Percentiles rank a stretch among this genome's conserved stretches.
Evolutionary conservation across 2,888 invertebrate genomes (phyloP).

Genomic region (Drosophila ustulata): DNA sequence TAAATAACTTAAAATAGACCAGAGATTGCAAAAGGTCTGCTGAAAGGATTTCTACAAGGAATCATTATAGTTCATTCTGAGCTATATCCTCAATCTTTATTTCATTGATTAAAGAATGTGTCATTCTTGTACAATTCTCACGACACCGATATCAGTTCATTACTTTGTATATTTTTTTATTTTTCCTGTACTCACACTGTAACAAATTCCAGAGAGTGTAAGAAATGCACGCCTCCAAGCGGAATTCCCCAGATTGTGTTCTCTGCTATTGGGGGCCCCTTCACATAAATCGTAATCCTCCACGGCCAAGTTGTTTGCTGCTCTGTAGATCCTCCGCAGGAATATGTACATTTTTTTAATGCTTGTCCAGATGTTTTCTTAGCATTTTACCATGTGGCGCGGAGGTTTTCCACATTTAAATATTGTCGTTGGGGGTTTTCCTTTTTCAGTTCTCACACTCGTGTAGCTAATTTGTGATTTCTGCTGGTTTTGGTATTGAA

Average conservation of each 20-base stretch:
- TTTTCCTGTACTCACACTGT: slow-evolving; percentile 34
- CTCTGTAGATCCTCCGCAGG: slow-evolving; percentile 53
- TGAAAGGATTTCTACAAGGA: slow-evolving; percentile 48
- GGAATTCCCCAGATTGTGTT: slow-evolving; percentile 55
- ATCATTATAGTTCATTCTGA: slow-evolving; percentile 24
- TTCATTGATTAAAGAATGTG: slow-evolving; percentile 11
- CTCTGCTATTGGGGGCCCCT: slow-evolving; percentile 40
- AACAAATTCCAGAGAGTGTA: slow-evolving; percentile 69
- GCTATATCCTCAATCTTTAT: slow-evolving; percentile 53
- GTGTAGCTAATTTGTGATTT: slow-evolving; percentile 83
- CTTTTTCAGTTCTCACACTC: slow-evolving; percentile 79
- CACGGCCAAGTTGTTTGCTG: slow-evolving; percentile 48
- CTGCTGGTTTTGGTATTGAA: slow-evolving; percentile 77
- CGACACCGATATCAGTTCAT: slow-evolving; percentile 36
- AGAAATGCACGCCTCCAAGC: slow-evolving; percentile 58
- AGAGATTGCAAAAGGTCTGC: slow-evolving; percentile 36
- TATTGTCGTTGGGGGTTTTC: slow-evolving; percentile 34
- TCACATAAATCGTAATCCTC: slow-evolving; percentile 68
- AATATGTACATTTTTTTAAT: slow-evolving; percentile 52
- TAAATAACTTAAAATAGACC: slow-evolving; percentile 65
- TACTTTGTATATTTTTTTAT: slow-evolving; percentile 19
- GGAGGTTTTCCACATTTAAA: slow-evolving; percentile 50
- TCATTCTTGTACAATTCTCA: slow-evolving; percentile 52
- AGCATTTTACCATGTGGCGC: slow-evolving; percentile 64
- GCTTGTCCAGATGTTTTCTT: slow-evolving; percentile 66